Conservation (phyloP, 53 echinoderm and acorn worm genomes). For the Apostichopus leukothele region DNA sequence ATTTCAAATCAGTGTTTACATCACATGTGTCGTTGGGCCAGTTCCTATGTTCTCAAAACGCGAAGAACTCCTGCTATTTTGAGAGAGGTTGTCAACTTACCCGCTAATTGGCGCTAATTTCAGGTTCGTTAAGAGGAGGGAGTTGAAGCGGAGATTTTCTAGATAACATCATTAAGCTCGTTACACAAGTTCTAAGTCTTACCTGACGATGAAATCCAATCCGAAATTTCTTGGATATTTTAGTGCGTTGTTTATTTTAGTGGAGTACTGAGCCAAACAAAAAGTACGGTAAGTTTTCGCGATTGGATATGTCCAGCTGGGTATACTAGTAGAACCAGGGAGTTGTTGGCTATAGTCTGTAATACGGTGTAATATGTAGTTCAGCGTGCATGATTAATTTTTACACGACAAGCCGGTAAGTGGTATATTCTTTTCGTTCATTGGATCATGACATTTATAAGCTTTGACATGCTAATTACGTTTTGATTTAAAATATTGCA, state of each 20-base stretch:
- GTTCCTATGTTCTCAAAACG: not conserved
- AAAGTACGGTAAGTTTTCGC: no score
- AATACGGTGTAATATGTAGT: no score
- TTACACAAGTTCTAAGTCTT: not conserved
- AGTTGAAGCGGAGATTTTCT: not conserved
- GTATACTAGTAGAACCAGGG: no score
- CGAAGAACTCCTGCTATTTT: not conserved
- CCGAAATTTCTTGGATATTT: not conserved
- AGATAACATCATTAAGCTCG: not conserved
- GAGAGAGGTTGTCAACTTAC: not conserved
- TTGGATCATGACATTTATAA: no score
- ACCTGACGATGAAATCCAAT: not conserved
- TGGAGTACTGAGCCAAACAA: not conserved
- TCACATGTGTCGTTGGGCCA: not conserved
- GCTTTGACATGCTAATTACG: no score
- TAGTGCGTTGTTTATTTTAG: not conserved
- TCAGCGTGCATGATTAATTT: no score
- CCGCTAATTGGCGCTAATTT: slow-evolving; percentile 2
- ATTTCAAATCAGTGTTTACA: no score
- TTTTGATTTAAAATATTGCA: no score
- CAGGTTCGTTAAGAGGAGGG: not conserved
- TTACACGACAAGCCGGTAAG: no score
- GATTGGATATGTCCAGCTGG: no score
- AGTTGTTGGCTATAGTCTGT: no score
- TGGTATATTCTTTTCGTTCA: no score